Percentiles rank a stretch among this genome's conserved stretches.
phyloP scores from a whole-genome alignment of 2,797 vertebrate genomes.

The Ciconia nigra region DNA sequence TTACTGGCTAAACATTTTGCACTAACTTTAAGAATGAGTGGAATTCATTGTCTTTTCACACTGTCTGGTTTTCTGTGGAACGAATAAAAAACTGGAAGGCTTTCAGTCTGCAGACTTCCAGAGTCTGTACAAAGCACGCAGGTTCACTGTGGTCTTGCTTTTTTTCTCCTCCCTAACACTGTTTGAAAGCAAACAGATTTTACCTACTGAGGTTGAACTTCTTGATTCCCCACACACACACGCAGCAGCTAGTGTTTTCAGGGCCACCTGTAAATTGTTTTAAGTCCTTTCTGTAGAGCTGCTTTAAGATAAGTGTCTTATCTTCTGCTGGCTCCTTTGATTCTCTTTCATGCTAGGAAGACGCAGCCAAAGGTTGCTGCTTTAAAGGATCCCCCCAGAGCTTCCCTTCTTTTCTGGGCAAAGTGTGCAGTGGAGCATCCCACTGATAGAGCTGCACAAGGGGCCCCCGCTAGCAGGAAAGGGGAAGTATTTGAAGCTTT shows the following conservation, averaged over 20 bases:
- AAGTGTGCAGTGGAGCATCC: not conserved
- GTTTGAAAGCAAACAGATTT: not conserved
- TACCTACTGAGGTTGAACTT: not conserved
- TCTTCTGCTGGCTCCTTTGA: not conserved
- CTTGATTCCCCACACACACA: not conserved
- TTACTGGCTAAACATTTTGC: slow-evolving; percentile 17
- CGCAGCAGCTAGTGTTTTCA: not conserved
- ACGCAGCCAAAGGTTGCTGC: not conserved
- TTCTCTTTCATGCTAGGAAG: not conserved
- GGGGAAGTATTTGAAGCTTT: not conserved
- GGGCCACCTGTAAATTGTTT: not conserved
- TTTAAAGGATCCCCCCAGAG: not conserved
- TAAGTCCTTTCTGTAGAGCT: not conserved
- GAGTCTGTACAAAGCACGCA: not conserved
- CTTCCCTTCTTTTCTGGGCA: not conserved
- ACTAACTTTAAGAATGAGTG: not conserved
- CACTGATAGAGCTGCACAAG: not conserved
- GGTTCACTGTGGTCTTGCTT: not conserved
- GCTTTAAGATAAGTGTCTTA: not conserved
- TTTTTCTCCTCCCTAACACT: not conserved
- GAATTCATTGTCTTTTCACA: not conserved
- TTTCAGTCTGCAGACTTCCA: not conserved
- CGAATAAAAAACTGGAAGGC: not conserved
- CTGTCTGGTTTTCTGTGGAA: not conserved
- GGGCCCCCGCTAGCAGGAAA: not conserved